Conservation (phyloP, 2,797 vertebrate species). For the Enoplosus armatus region DNA sequence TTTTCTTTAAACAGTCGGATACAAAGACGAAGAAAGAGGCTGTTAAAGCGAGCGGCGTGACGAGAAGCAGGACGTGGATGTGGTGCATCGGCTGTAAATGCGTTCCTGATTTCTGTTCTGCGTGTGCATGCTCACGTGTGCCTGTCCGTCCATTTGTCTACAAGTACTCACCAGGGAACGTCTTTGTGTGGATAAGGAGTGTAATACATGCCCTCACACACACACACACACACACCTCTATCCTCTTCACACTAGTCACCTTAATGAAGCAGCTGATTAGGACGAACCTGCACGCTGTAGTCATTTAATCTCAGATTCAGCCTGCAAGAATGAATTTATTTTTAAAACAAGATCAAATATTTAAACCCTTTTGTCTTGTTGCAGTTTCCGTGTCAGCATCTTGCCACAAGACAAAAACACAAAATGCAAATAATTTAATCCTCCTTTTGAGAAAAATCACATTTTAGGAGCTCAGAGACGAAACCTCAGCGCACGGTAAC, state of each 20-base stretch:
- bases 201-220: slow-evolving; percentile 20
- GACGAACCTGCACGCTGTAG: neutral
- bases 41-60: neutral
- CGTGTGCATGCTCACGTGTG: slow-evolving; percentile 50
- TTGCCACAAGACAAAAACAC: neutral
- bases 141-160: slow-evolving; percentile 48
- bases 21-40: slow-evolving; percentile 7
- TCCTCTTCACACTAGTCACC: slow-evolving; percentile 51
- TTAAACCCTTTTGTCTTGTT: neutral
- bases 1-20: slow-evolving; percentile 28
- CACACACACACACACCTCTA: slow-evolving; percentile 6
- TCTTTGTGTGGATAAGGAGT: slow-evolving; percentile 86
- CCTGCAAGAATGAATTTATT: neutral
- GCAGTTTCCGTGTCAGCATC: neutral
- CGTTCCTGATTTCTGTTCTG: neutral
- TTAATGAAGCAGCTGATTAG: slow-evolving; percentile 75
- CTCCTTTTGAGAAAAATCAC: neutral
- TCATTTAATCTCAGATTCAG: slow-evolving; percentile 7
- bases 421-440: too few species aligned
- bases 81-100: neutral
- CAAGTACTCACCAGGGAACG: slow-evolving; percentile 64
- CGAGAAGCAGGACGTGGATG: neutral
- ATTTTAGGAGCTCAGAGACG: neutral
- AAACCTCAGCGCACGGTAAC: neutral
- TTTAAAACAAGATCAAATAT: neutral